A percentile compares a stretch with the other conserved stretches of the same genome.
Evolutionary conservation across 2,888 invertebrate species (phyloP).

Genomic region (Ochropacha duplaris): DNA sequence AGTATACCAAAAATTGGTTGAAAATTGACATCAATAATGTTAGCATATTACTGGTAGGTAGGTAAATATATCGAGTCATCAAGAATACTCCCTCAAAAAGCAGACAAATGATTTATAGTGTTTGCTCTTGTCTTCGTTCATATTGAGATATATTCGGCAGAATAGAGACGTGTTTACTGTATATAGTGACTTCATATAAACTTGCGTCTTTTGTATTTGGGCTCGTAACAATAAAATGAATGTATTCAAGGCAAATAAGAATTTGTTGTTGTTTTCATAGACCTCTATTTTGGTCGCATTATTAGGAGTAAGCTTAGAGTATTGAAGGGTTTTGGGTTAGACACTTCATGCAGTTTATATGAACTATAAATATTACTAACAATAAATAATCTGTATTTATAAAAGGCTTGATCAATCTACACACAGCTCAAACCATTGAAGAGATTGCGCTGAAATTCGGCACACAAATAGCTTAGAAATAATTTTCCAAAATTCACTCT

Average conservation of each 20-base stretch:
- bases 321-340: conserved; percentile 19
- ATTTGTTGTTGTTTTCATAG: conserved; percentile 31
- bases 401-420: no score
- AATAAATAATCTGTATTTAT: no score
- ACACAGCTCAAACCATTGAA: no score
- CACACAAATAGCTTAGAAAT: no score
- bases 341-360: no score
- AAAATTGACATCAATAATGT: not conserved
- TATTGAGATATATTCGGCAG: conserved; percentile 41
- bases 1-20: no score
- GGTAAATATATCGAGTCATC: conserved; percentile 22
- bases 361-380: no score
- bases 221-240: conserved; percentile 33
- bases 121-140: conserved; percentile 40
- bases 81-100: conserved; percentile 32
- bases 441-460: no score
- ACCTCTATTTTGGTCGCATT: conserved; percentile 26
- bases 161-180: conserved; percentile 30
- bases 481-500: no score
- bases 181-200: conserved; percentile 27
- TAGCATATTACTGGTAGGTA: not conserved
- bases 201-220: conserved; percentile 32
- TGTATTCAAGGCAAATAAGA: conserved; percentile 22
- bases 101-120: conserved; percentile 54
- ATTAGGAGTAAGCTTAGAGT: conserved; percentile 12